Conservation (phyloP, 2,113 vertebrate genomes). For the Entelurus aequoreus region DNA sequence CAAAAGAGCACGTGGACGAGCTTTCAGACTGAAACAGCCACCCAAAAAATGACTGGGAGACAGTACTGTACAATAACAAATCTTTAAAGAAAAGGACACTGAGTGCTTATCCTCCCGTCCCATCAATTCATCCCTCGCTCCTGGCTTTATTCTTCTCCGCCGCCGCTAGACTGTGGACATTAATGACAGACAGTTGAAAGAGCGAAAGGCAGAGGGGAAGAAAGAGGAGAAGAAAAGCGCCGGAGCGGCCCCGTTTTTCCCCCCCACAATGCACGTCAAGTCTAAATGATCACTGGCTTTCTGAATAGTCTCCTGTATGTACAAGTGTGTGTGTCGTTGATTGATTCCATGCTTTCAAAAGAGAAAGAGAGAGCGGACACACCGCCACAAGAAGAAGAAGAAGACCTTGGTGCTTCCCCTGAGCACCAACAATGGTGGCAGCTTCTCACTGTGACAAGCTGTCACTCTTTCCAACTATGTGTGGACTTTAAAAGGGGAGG, state of each 20-base stretch:
- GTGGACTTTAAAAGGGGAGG: slow-evolving; percentile 12
- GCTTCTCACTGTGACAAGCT: slow-evolving; percentile 60
- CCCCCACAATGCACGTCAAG: slow-evolving; percentile 96
- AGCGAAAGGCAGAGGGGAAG: slow-evolving; percentile 77
- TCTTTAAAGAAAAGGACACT: slow-evolving; percentile 85
- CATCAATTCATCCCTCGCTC: slow-evolving; percentile 93
- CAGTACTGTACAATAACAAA: slow-evolving; percentile 97
- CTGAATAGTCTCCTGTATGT: slow-evolving; percentile 70
- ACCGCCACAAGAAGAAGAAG: slow-evolving; percentile 59
- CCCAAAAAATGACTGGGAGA: slow-evolving; percentile 97
- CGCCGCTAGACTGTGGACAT: slow-evolving; percentile 82
- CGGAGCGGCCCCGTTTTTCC: slow-evolving; percentile 73
- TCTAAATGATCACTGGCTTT: slow-evolving; percentile 92
- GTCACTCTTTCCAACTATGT: slow-evolving; percentile 57
- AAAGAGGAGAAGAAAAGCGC: slow-evolving; percentile 70
- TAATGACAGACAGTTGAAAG: slow-evolving; percentile 96
- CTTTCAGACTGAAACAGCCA: slow-evolving; percentile 99
- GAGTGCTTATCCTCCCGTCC: slow-evolving; percentile 88
- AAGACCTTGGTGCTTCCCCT: slow-evolving; percentile 59
- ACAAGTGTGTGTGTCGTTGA: slow-evolving; percentile 76
- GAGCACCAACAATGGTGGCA: slow-evolving; percentile 49
- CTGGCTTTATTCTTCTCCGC: slow-evolving; percentile 75
- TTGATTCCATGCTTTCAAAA: slow-evolving; percentile 84
- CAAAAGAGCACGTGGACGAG: slow-evolving; percentile 96
- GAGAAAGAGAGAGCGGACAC: slow-evolving; percentile 46